Conservation (phyloP, 1,140 invertebrate species). For the Rhysida immarginata region DNA sequence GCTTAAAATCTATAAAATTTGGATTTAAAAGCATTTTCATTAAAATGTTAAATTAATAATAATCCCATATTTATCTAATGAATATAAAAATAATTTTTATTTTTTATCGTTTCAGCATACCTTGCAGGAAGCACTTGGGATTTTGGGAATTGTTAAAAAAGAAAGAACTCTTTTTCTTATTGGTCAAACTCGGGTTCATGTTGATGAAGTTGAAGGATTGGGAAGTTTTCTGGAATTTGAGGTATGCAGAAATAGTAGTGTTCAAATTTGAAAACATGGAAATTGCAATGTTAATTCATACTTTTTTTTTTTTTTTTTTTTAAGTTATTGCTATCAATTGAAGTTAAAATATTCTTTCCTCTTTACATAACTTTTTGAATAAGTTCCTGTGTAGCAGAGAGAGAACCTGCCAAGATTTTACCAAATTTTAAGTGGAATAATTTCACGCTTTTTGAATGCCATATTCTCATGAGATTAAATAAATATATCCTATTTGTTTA, state of each 20-base stretch:
- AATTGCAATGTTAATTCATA: too few relatives aligned
- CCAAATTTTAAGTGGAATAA: too few relatives aligned
- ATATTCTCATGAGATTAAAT: too few relatives aligned
- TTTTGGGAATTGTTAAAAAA: slow-evolving; percentile 52
- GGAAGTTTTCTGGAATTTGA: slow-evolving; percentile 83
- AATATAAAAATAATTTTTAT: slow-evolving; percentile 7
- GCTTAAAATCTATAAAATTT: too few relatives aligned
- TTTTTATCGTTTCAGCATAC: background rate
- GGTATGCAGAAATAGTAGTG: slow-evolving; percentile 41
- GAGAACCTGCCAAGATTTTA: background rate
- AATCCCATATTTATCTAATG: too few relatives aligned
- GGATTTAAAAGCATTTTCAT: background rate
- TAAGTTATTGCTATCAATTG: background rate
- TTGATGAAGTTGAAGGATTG: slow-evolving; percentile 63
- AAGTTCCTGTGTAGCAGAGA: background rate
- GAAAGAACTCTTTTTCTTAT: slow-evolving; percentile 54
- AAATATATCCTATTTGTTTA: too few relatives aligned
- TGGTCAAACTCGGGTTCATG: slow-evolving; percentile 71
- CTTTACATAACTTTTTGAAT: slow-evolving; percentile 2
- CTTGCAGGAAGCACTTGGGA: slow-evolving; percentile 38
- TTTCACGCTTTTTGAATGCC: too few relatives aligned
- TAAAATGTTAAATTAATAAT: background rate
- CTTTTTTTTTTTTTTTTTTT: background rate
- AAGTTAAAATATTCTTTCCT: background rate
- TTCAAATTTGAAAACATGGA: too few relatives aligned